Evolutionary conservation across 2,113 vertebrate species (phyloP), one percentile per base, ranked within the genome.

Genomic region (Passer domesticus): DNA sequence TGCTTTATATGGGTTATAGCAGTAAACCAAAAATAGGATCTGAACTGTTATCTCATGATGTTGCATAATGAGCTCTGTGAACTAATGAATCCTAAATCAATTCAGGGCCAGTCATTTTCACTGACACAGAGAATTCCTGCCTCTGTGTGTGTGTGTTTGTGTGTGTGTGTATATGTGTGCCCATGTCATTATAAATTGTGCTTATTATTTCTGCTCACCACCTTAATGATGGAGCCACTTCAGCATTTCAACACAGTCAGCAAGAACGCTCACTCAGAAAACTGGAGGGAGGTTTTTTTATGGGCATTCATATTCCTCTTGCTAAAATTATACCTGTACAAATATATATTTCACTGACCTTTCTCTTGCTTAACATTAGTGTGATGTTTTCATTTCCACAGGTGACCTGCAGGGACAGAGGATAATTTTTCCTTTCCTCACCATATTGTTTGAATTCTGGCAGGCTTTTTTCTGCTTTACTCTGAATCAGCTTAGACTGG

Each of bases 1-100:
- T 0, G 4, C 37, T 82, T 95, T 24, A 59, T 35, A 8, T 56
- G 23, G 14, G 35, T 80, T 90, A 66, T 58, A 60, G 15, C 58
- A 59, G 25, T 46, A 67, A 84, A 76, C 60, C 52, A 56, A 76
- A 73, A 86, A 49, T 15, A 88, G 70, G 31, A 15, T 41, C 49
- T 83, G 88, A 79, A 78, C 28, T 90, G 27, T 89, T 80, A 86
- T 37, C 46, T 89, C 70, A 78, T 74, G 74, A 77, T n/a, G 75
- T 52, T 53, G 80, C 74, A 84, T 64, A 94, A 92, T 31, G 75
- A 95, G 50, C 53, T 76, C 91, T 90, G 93, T 89, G 92, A 94
- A 87, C 87, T 93, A 96, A 96, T 93, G 89, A 95, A 96, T 94
- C 91, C 59, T 91, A 83, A 90, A 89, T 84, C 63, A 74, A 2